Conservation (phyloP, 1,140 invertebrate species). For the Drosophila orosa region DNA sequence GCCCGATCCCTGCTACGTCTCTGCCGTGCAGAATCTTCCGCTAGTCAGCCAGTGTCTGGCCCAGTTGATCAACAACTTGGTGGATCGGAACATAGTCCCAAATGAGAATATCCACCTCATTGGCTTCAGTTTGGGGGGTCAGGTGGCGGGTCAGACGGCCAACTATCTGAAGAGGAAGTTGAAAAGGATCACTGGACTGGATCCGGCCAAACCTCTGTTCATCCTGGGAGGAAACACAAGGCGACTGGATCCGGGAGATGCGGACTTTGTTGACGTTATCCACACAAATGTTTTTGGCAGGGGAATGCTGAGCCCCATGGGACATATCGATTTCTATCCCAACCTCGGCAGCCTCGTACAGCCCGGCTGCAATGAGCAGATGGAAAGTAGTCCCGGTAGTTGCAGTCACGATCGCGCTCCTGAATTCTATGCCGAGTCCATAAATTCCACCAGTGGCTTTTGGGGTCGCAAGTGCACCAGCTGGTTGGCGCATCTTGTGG, state of each 20-base stretch:
- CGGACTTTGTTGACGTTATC: constrained; percentile 85
- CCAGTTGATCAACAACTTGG: constrained; percentile 87
- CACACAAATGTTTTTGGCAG: constrained; percentile 87
- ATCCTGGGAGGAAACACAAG: constrained; percentile 80
- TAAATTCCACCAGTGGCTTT: constrained; percentile 88
- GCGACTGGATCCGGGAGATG: constrained; percentile 87
- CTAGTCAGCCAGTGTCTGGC: constrained; percentile 86
- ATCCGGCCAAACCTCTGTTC: constrained; percentile 87
- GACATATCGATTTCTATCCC: constrained; percentile 88
- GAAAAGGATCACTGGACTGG: constrained; percentile 86
- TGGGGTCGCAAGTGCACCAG: constrained; percentile 89
- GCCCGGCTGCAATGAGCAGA: constrained; percentile 86
- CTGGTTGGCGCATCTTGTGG: constrained; percentile 87
- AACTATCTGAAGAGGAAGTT: constrained; percentile 86
- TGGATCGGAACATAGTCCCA: constrained; percentile 85
- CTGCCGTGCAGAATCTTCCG: constrained; percentile 86
- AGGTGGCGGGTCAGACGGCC: constrained; percentile 92
- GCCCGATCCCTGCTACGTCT: constrained; percentile 86
- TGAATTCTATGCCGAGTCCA: constrained; percentile 89
- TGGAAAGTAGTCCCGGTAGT: constrained; percentile 86
- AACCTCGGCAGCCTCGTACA: constrained; percentile 87
- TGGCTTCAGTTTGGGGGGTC: constrained; percentile 96
- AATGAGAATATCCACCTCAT: constrained; percentile 91
- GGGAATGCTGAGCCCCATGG: constrained; percentile 85
- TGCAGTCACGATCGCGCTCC: constrained; percentile 88